Evolutionary conservation across 1,140 invertebrate species (phyloP), one percentile per base, ranked within the genome.

Genomic region (Apis cerana): DNA sequence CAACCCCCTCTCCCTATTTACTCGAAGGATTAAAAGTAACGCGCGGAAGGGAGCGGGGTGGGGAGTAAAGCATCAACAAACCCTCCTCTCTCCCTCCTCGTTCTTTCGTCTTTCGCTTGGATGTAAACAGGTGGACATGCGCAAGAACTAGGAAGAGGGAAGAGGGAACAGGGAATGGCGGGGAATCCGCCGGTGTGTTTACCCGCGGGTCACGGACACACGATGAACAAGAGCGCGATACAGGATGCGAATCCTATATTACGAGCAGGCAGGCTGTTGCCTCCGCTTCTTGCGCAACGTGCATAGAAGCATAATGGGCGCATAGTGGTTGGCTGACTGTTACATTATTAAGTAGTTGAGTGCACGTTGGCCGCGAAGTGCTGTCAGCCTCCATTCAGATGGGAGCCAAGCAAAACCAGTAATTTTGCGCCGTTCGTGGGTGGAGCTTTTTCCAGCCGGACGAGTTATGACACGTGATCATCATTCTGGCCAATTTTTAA

Each of bases 331-430:
- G 89, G 88, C 88, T 90, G 91, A 91, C 90, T 91, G 89, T 89
- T 91, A 89, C 90, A 90, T 91, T 91, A 91, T 91, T 91, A 91
- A 91, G 91, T 91, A 90, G 90, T 91, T 90, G 91, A 91, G 91
- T 90, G 89, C 91, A 87, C 90, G 90, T 91, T 91, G 89, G 89
- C 84, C 72, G 83, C 88, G 84, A 90, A 91, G 90, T 91, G 88
- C 90, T 90, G 90, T 91, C 89, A 86, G 87, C 88, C 84, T 90
- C 88, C 82, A 91, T 91, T 83, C 90, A 87, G 89, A 85, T 62
- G 87, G 65, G 77, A 65, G 62, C 71, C 62, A 59, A 61, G 77
- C 81, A 85, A 87, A 89, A 87, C 88, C 85, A 80, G 85, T 74
- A 86, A 86, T 89, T 88, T 84, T 64, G 68, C 48, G n/a, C 2